A percentile compares a stretch with the other conserved stretches of the same genome.
phyloP scores from a whole-genome alignment of 2,888 invertebrate genomes.

The Idaea straminata region DNA sequence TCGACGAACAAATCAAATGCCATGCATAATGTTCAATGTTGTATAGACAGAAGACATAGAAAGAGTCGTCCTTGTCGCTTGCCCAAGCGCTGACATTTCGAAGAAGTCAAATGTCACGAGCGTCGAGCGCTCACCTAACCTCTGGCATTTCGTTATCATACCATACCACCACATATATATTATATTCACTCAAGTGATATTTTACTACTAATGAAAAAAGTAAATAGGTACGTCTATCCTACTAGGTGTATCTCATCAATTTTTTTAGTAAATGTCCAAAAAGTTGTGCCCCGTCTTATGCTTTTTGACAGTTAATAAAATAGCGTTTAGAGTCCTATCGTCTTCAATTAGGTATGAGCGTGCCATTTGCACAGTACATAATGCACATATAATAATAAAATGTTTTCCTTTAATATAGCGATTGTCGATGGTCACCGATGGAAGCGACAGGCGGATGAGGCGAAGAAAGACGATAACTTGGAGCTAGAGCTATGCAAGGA shows the following conservation, averaged over 20 bases:
- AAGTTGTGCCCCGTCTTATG: neutral
- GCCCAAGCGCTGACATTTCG: slow-evolving; percentile 77
- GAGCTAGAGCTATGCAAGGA: slow-evolving; percentile 95
- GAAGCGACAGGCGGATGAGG: slow-evolving; percentile 85
- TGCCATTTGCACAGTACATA: neutral
- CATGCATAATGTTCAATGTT: slow-evolving; percentile 69
- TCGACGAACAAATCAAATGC: slow-evolving; percentile 70
- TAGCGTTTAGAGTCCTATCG: neutral
- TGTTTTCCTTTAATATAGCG: slow-evolving; percentile 49
- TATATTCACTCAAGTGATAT: slow-evolving; percentile 55
- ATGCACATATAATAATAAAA: slow-evolving; percentile 22
- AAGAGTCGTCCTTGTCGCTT: slow-evolving; percentile 78
- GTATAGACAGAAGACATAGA: slow-evolving; percentile 68
- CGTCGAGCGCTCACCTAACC: slow-evolving; percentile 69
- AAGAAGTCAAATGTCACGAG: slow-evolving; percentile 75
- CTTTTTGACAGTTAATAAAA: neutral
- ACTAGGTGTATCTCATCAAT: too few relatives aligned
- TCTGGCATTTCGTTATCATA: slow-evolving; percentile 59
- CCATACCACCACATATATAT: slow-evolving; percentile 14
- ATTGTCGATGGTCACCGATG: slow-evolving; percentile 77
- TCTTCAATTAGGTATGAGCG: neutral
- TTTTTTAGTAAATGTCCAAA: too few relatives aligned
- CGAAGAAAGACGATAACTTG: slow-evolving; percentile 92
- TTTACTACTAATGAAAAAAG: slow-evolving; percentile 55
- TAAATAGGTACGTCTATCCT: slow-evolving; percentile 16